Evolutionary conservation across 2,888 invertebrate species (phyloP), one percentile per base, ranked within the genome.

Genomic region (Rhimphoctona megacephalus): DNA sequence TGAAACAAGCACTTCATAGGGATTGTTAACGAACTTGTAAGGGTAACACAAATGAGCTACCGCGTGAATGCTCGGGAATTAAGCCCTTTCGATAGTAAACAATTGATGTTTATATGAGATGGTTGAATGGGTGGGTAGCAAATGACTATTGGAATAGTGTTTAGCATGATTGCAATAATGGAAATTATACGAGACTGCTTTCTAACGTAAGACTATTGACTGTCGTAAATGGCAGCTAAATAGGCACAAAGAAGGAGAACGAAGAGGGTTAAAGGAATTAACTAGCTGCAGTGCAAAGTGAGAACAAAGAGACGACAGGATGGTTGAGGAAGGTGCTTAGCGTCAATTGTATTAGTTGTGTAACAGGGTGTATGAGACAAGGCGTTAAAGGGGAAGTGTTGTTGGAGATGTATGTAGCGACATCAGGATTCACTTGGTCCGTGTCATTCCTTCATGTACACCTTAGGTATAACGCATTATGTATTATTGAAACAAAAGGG

Each of bases 301-400:
- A 57, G 64, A 69, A 80, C 33, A 57, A 57, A 43, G 57, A 74
- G 74, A 19, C 25, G 61, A 43, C 25, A 36, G 14, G 39, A 33
- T 25, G 33, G 39, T 61, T 39, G 72, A 78, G 78, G 52, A 52
- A 73, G 84, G 39, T 73, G 67, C 54, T 84, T 46, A 78, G 46
- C 84, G 73, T 69, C 81, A 81, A 86, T 86, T 86, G 84, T 73
- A 81, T 72, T 57, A 57, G 52, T 33, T 30, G 57, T 46, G 81
- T 69, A 52, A 67, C 76, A 57, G 54, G 81, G 74, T 54, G 76
- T 73, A 73, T 11, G 76, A 67, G 81, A 82, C 79, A 83, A 81
- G 86, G 67, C 57, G 70, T 57, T 52, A 33, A 43, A 39, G 46
- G 54, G 81, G 66, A 33, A 36, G 43, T 74, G 76, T 30, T 46